A percentile compares a stretch with the other conserved stretches of the same genome.
phyloP scores from a whole-genome alignment of 2,888 invertebrate genomes.

The Eupithecia inturbata region DNA sequence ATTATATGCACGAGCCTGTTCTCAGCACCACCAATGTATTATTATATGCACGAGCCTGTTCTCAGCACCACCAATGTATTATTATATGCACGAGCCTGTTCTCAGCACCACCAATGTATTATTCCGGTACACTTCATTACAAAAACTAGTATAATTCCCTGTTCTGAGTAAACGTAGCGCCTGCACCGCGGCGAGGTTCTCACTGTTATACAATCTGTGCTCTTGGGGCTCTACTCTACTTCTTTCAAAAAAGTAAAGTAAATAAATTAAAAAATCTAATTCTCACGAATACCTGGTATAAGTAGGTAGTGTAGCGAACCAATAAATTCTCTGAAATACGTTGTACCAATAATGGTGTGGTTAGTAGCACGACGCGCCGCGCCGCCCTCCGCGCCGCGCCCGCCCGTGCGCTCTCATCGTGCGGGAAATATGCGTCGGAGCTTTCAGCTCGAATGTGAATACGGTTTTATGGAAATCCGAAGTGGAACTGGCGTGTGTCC shows the following conservation, averaged over 20 bases:
- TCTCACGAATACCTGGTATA: not conserved
- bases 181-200: no score
- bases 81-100: no score
- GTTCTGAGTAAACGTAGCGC: no score
- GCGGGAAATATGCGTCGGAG: slow-evolving; percentile 2
- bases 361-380: not conserved
- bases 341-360: not conserved
- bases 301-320: not conserved
- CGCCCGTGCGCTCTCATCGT: not conserved
- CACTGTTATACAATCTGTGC: no score
- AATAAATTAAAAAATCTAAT: not conserved
- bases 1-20: no score
- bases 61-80: no score
- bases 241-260: not conserved
- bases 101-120: no score
- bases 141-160: no score
- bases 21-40: no score
- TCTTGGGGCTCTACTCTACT: no score
- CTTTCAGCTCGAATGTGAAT: slow-evolving; percentile 5
- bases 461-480: not conserved
- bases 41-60: no score
- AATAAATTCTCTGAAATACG: slow-evolving; percentile 1
- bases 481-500: not conserved
- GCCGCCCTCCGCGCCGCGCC: not conserved
- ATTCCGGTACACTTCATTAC: no score